A percentile compares a stretch with the other conserved stretches of the same genome.
phyloP scores from a whole-genome alignment of 2,888 invertebrate species.

The Mimas tiliae region DNA sequence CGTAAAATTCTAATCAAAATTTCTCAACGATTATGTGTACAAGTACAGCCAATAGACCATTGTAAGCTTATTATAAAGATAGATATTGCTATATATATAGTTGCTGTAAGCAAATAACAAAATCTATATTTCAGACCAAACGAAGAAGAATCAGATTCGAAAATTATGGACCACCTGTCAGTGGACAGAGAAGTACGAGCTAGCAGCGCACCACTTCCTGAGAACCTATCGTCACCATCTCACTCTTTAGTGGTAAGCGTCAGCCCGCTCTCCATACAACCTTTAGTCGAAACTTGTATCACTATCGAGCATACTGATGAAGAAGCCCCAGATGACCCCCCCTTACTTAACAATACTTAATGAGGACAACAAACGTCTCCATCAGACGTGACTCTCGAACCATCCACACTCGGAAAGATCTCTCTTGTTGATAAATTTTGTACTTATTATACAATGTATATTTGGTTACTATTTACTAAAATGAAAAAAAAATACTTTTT shows the following conservation, averaged over 20 bases:
- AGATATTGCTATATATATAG: no score
- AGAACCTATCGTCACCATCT: slow-evolving; percentile 42
- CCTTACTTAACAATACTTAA: slow-evolving; percentile 40
- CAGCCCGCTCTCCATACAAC: slow-evolving; percentile 32
- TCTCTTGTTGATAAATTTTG: slow-evolving; percentile 60
- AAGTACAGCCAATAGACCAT: no score
- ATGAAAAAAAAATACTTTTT: slow-evolving; percentile 52
- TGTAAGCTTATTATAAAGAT: no score
- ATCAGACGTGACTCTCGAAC: slow-evolving; percentile 37
- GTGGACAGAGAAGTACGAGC: slow-evolving; percentile 60
- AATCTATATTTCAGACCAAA: slow-evolving; percentile 16
- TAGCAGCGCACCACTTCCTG: slow-evolving; percentile 63
- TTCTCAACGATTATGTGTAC: no score
- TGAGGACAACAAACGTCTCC: slow-evolving; percentile 48
- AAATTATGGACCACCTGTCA: slow-evolving; percentile 51
- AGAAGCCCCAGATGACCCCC: slow-evolving; percentile 35
- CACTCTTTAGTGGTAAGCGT: slow-evolving; percentile 45
- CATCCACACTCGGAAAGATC: slow-evolving; percentile 32
- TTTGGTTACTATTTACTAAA: slow-evolving; percentile 50
- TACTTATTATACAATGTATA: slow-evolving; percentile 62
- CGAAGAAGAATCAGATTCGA: slow-evolving; percentile 10
- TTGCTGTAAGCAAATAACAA: no score
- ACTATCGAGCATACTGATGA: slow-evolving; percentile 54
- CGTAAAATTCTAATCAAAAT: no score
- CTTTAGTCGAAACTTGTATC: slow-evolving; percentile 57